Conservation (phyloP, 1,140 invertebrate species). For the Micrasema minimum region DNA sequence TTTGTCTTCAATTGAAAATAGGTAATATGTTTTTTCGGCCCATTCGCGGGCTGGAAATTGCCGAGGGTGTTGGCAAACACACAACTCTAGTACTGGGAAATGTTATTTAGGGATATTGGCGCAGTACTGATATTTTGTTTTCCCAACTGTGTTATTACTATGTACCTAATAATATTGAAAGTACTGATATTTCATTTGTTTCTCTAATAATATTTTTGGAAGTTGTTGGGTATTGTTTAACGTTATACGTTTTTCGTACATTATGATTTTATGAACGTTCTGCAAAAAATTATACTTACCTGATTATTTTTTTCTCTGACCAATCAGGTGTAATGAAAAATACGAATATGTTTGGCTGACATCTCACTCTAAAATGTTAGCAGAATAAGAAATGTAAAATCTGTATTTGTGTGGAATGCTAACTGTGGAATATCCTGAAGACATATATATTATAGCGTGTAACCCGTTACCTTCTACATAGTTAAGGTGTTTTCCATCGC, state of each 20-base stretch:
- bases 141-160: too few relatives aligned
- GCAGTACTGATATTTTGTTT: too few relatives aligned
- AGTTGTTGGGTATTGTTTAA: too few relatives aligned
- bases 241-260: too few relatives aligned
- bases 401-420: too few relatives aligned
- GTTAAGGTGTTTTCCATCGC: slow-evolving; percentile 26
- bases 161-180: too few relatives aligned
- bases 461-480: slow-evolving; percentile 7
- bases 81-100: neutral
- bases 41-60: slow-evolving; percentile 21
- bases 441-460: neutral
- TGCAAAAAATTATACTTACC: too few relatives aligned
- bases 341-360: neutral
- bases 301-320: neutral
- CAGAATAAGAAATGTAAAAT: too few relatives aligned
- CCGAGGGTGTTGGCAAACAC: neutral
- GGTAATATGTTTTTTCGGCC: slow-evolving; percentile 36
- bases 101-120: neutral
- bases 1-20: slow-evolving; percentile 45
- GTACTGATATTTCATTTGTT: neutral
- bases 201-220: too few relatives aligned
- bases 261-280: too few relatives aligned
- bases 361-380: neutral
- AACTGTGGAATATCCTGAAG: neutral
- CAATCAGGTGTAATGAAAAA: neutral